Evolutionary conservation across 2,888 invertebrate genomes (phyloP), one percentile per base, ranked within the genome.

Genomic region (Hyalella azteca): DNA sequence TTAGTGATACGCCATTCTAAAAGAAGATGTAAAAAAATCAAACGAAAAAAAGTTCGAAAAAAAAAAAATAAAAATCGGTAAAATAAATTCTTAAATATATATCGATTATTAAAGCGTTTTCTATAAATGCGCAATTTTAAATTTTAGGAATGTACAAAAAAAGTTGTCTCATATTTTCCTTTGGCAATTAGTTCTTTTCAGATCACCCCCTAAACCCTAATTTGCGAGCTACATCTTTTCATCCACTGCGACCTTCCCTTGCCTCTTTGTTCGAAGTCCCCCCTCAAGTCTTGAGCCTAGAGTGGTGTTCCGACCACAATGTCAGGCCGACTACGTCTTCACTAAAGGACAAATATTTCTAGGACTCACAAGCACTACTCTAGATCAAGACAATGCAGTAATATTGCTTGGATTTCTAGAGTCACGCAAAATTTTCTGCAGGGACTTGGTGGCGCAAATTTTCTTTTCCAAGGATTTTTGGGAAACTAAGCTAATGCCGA

Each of bases 201-300:
- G 3, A 29, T 54, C 3, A 29, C 54, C 22, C 54, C 54, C 54
- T 22, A 22, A 54, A 26, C 26, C 29, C 66, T 22, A 66, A 66
- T 66, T 59, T 66, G 32, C 36, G 19, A 45, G 19, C 66, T 36
- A 5, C 54, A 54, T 36, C 66, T 66, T 66, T 66, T 66, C 66
- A 66, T 66, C 36, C 66, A 29, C 66, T 19, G 36, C 66, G 66
- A 66, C 66, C 66, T 66, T 66, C 66, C 66, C 66, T 29, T 36
- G 32, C 36, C 36, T 29, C 66, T 66, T 66, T 66, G 66, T 66
- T 66, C 66, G 66, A 66, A 66, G 66, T 66, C 66, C 36, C 66
- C 66, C 66, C 66, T 66, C 66, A 66, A 66, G 66, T 66, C 66
- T 19, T 66, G 36, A 36, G 66, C 66, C 66, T 66, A 66, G 66